A percentile compares a stretch with the other conserved stretches of the same genome.
Conservation (phyloP, 2,888 invertebrate genomes). For the Stenodema calcarata region DNA sequence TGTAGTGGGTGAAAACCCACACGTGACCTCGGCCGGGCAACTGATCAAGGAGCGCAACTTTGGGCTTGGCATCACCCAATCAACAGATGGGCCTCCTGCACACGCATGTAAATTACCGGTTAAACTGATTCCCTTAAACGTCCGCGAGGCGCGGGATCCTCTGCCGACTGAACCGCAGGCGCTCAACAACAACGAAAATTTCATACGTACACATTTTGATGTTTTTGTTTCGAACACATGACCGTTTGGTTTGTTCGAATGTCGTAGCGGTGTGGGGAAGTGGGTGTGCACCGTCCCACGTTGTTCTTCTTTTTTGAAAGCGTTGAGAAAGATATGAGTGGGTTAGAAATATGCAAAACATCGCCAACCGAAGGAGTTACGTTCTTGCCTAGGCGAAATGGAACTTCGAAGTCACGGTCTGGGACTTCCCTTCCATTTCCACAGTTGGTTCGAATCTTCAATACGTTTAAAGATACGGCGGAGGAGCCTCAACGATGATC, state of each 20-base stretch:
- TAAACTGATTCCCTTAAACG: neutral
- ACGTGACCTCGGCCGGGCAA: slow-evolving; percentile 42
- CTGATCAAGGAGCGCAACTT: slow-evolving; percentile 14
- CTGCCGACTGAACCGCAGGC: neutral
- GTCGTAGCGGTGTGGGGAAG: neutral
- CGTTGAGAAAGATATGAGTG: neutral
- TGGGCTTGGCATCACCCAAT: neutral
- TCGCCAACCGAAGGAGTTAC: neutral
- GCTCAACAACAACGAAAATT: neutral
- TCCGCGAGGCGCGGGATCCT: neutral
- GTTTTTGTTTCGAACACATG: neutral
- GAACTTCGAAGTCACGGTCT: no score
- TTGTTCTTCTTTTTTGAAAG: neutral
- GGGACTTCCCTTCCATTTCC: no score
- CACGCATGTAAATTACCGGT: neutral
- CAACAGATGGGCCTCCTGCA: slow-evolving; percentile 14
- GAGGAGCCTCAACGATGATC: no score
- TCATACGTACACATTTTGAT: neutral
- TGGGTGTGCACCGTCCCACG: neutral
- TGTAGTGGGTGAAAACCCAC: slow-evolving; percentile 44
- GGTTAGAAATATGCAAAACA: neutral
- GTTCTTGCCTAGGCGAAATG: neutral
- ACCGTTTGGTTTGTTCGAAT: neutral
- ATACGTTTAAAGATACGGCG: no score
- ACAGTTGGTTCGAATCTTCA: no score